phyloP scores from a whole-genome alignment of 1,140 invertebrate species.

The Acromyrmex heyeri region DNA sequence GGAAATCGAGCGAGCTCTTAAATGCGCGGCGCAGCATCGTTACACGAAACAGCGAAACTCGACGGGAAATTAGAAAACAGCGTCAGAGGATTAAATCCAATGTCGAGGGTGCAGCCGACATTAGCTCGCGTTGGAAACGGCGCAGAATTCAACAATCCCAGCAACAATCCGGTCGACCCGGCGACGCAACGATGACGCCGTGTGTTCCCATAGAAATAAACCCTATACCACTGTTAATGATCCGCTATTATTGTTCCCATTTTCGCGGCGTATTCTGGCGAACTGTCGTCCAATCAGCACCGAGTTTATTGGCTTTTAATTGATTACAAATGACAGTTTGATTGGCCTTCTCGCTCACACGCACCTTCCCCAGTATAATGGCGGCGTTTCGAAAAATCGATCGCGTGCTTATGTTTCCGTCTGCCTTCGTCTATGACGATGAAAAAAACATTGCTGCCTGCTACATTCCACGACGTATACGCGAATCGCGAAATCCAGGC shows the following conservation, averaged over 20 bases:
- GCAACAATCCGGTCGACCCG: constrained; percentile 5
- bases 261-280: constrained; percentile 77
- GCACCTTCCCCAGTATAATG: constrained; percentile 1
- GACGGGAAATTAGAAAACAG: constrained; percentile 50
- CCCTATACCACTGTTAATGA: constrained; percentile 83
- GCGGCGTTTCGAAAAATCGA: constrained; percentile 42
- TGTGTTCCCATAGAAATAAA: constrained; percentile 81
- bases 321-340: constrained; percentile 86
- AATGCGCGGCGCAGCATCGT: constrained; percentile 6
- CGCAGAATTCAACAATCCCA: constrained; percentile 5
- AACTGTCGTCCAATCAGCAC: constrained; percentile 83
- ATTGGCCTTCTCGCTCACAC: constrained; percentile 80
- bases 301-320: constrained; percentile 86
- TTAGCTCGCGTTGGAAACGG: background rate
- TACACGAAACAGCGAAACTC: constrained; percentile 3
- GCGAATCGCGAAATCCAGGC: background rate
- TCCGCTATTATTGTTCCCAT: constrained; percentile 84
- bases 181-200: constrained; percentile 12
- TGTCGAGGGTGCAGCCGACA: background rate
- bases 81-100: constrained; percentile 16
- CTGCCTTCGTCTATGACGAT: background rate
- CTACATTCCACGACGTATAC: background rate
- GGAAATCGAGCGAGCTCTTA: constrained; percentile 32
- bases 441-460: background rate
- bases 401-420: constrained; percentile 16